Percentiles rank a stretch among this genome's conserved stretches.
These are phyloP conservation scores for Physeter macrocephalus DNA, from an alignment of 2,113 vertebrate genomes.

Conservation along the genomic window DNA sequence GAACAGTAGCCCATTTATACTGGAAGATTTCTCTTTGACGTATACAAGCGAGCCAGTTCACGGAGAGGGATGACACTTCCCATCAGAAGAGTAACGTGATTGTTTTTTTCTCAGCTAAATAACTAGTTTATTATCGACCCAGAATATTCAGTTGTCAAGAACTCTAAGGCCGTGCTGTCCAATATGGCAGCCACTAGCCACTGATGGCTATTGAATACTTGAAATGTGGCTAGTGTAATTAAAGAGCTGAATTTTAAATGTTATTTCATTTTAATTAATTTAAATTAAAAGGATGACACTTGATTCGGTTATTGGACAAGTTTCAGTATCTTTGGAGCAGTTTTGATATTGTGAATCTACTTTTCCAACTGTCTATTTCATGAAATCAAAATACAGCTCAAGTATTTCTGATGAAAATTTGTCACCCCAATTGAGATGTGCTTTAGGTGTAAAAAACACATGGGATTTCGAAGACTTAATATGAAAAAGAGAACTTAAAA, in stretches of 20 bases:
- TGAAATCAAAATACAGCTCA: slow-evolving; percentile 20
- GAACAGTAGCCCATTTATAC: slow-evolving; percentile 28
- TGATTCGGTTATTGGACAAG: background rate
- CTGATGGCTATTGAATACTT: background rate
- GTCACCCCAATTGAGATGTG: background rate
- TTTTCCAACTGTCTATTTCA: background rate
- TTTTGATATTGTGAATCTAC: background rate
- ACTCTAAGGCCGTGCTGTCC: background rate
- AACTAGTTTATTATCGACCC: slow-evolving; percentile 3
- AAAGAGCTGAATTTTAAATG: background rate
- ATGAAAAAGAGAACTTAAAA: background rate
- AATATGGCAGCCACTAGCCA: background rate
- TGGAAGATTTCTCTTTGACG: slow-evolving; percentile 4
- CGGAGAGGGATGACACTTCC: background rate
- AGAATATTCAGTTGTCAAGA: slow-evolving; percentile 5
- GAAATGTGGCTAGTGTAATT: background rate
- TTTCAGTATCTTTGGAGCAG: background rate
- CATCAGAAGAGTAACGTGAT: background rate
- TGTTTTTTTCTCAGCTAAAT: slow-evolving; percentile 13
- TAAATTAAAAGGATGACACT: background rate
- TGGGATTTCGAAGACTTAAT: slow-evolving; percentile 34
- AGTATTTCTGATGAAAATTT: slow-evolving; percentile 22
- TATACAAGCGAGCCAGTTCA: background rate
- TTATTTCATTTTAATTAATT: slow-evolving; percentile 6
- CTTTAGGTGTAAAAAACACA: background rate